Conservation (phyloP, 2,888 invertebrate genomes). For the Agrochola circellaris region DNA sequence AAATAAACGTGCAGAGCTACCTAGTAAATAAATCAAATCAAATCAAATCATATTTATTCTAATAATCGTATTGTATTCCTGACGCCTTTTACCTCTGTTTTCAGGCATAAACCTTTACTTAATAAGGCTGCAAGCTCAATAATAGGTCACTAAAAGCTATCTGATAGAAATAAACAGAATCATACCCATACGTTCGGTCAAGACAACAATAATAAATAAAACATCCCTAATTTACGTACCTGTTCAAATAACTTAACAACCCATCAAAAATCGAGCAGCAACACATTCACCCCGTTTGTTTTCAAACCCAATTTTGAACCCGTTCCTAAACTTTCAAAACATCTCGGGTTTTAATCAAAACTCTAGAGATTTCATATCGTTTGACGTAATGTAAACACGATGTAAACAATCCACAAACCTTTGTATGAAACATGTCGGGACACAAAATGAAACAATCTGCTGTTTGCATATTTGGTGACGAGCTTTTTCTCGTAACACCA, state of each 20-base stretch:
- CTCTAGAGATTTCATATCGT: constrained; percentile 57
- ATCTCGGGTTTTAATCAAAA: constrained; percentile 53
- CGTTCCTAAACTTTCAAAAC: constrained; percentile 40
- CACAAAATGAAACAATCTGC: constrained; percentile 52
- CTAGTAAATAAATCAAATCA: background rate
- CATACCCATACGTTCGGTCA: background rate
- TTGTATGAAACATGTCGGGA: constrained; percentile 36
- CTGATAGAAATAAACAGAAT: background rate
- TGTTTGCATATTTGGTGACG: constrained; percentile 51
- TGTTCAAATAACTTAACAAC: constrained; percentile 14
- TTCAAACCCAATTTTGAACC: constrained; percentile 15
- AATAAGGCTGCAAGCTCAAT: background rate
- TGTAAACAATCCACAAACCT: constrained; percentile 37
- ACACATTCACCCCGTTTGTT: constrained; percentile 16
- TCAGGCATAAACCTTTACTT: background rate
- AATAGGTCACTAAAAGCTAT: background rate
- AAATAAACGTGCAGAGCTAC: background rate
- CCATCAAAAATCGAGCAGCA: constrained; percentile 18
- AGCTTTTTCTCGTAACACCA: constrained; percentile 21
- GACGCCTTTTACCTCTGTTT: background rate
- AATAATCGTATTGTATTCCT: background rate
- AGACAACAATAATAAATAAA: background rate
- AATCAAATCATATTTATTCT: background rate
- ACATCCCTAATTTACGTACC: background rate
- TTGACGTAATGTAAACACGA: constrained; percentile 8